Evolutionary conservation across 1,140 invertebrate genomes (phyloP), one percentile per base, ranked within the genome.

Genomic region (Ephestia elutella): DNA sequence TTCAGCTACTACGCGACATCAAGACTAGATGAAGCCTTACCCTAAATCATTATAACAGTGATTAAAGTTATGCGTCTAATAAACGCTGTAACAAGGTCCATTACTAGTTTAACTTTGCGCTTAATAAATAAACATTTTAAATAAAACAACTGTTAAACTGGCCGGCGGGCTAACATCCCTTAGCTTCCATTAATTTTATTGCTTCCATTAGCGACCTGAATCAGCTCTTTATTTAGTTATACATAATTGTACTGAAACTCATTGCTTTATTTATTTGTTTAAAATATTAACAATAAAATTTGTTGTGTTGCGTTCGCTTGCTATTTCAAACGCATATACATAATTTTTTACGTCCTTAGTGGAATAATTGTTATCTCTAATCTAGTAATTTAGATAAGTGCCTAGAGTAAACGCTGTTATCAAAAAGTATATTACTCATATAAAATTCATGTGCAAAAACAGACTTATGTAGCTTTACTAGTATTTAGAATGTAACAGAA

Each of bases 221-320:
- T n/a, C 30, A 32, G 59, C 60, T 60, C 56, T 69, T 58, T 70
- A 64, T 65, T 70, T 60, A 70, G 63, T 53, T 53, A 50, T 53
- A 50, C 1, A 15, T 44, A 44, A 44, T 44, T 44, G 32, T 35
- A 13, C 32, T 35, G 9, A 35, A 35, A 35, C 32, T 5, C 3
- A 5, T 13, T 35, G 9, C 9, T 13, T 35, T n/a, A n/a, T n/a
- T n/a, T n/a, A n/a, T n/a, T n/a, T n/a, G n/a, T n/a, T n/a, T n/a
- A n/a, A n/a, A n/a, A n/a, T n/a, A n/a, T n/a, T n/a, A n/a, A n/a
- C n/a, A n/a, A n/a, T n/a, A n/a, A n/a, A n/a, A n/a, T n/a, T n/a
- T n/a, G n/a, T n/a, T n/a, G n/a, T n/a, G n/a, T n/a, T n/a, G n/a
- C n/a, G n/a, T n/a, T n/a, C n/a, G n/a, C n/a, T n/a, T n/a, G n/a